Percentiles rank a stretch among this genome's conserved stretches.
phyloP scores from a whole-genome alignment of 2,113 vertebrate genomes.

The Anoura caudifer region DNA sequence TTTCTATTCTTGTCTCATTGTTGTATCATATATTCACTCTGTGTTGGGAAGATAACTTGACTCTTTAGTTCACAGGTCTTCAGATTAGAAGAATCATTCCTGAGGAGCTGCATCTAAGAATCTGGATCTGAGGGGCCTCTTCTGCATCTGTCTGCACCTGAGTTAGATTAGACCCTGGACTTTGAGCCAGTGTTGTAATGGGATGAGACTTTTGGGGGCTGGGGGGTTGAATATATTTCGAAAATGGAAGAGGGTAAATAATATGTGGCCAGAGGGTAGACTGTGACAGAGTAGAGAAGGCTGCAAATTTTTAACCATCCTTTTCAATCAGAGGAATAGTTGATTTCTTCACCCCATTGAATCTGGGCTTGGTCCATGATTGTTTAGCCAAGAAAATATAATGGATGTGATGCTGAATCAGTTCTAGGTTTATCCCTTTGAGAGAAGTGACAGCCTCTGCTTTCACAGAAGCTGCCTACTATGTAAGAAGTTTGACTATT shows the following conservation, averaged over 20 bases:
- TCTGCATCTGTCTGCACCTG: not conserved
- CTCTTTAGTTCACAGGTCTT: not conserved
- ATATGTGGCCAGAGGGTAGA: not conserved
- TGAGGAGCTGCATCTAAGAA: not conserved
- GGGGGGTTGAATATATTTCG: not conserved
- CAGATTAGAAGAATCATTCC: not conserved
- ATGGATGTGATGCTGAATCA: not conserved
- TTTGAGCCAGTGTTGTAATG: not conserved
- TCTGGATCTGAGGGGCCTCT: not conserved
- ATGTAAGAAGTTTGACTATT: not conserved
- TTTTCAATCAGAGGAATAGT: not conserved
- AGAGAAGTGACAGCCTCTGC: not conserved
- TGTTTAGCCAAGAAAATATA: not conserved
- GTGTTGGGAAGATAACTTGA: not conserved
- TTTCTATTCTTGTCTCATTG: not conserved
- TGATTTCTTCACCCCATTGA: not conserved
- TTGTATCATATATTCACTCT: not conserved
- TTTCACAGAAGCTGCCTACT: not conserved
- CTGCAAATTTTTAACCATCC: not conserved
- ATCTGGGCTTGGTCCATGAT: not conserved
- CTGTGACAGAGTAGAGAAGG: not conserved
- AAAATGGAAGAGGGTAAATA: not conserved
- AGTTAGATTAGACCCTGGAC: not conserved
- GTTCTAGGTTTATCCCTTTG: not conserved
- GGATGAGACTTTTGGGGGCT: not conserved